phyloP scores from a whole-genome alignment of 2,888 invertebrate genomes.

The Imbricaverruca yamaguchii region DNA sequence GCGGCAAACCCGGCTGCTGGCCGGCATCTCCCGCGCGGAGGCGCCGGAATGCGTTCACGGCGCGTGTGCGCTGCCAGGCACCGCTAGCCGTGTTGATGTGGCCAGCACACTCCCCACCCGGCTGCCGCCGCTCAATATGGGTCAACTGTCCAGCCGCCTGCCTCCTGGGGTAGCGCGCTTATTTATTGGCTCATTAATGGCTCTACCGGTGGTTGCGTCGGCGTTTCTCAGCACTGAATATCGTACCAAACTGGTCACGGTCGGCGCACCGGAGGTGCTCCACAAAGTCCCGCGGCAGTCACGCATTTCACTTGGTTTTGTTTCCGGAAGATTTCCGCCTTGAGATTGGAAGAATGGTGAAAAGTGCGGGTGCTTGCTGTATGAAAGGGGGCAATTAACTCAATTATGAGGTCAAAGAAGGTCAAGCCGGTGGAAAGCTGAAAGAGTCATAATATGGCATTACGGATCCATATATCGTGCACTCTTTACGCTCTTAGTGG shows the following conservation, averaged over 20 bases:
- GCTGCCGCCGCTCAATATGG: neutral
- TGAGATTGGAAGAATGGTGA: neutral
- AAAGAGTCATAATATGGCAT: neutral
- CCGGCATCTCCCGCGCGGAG: neutral
- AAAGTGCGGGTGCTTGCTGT: neutral
- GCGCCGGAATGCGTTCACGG: conserved; percentile 6
- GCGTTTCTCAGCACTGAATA: neutral
- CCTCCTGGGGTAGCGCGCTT: neutral
- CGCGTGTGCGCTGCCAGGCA: neutral
- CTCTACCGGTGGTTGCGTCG: neutral
- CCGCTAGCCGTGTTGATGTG: neutral
- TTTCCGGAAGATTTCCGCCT: neutral
- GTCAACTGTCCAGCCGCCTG: neutral
- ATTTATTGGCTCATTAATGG: conserved; percentile 18
- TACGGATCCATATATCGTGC: too few species aligned
- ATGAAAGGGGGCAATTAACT: neutral
- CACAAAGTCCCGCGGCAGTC: neutral
- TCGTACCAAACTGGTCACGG: neutral
- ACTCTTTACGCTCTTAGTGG: too few species aligned
- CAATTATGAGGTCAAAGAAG: neutral
- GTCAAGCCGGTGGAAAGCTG: neutral
- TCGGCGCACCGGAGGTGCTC: neutral
- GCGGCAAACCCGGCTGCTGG: neutral
- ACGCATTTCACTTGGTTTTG: neutral
- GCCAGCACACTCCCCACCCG: neutral